phyloP scores from a whole-genome alignment of 2,888 invertebrate genomes.

The Machimus atricapillus region DNA sequence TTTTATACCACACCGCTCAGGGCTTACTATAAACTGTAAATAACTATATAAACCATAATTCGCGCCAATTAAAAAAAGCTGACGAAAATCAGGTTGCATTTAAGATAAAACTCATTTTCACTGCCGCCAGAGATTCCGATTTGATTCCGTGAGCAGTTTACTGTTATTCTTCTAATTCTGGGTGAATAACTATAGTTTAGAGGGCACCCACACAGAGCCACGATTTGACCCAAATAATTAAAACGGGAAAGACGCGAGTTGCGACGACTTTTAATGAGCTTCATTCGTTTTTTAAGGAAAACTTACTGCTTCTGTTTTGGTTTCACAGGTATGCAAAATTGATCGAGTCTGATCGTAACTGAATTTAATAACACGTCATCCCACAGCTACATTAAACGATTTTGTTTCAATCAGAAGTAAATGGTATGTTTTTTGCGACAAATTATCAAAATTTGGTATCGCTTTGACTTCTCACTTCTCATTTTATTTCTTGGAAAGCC shows the following conservation, averaged over 20 bases:
- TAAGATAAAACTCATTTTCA: background rate
- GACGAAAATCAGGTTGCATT: background rate
- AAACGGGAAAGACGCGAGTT: background rate
- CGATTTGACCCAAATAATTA: background rate
- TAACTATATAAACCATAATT: background rate
- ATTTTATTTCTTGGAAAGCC: background rate
- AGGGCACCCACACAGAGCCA: background rate
- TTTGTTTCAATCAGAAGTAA: background rate
- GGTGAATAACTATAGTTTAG: background rate
- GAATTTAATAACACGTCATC: background rate
- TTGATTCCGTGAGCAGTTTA: background rate
- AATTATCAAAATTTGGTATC: background rate
- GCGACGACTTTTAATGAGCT: conserved; percentile 8
- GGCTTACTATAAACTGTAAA: background rate
- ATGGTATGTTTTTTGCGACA: background rate
- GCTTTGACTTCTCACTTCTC: background rate
- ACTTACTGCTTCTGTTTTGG: background rate
- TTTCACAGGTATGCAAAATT: background rate
- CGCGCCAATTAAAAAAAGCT: background rate
- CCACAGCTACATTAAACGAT: background rate
- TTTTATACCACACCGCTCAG: background rate
- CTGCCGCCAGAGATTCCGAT: background rate
- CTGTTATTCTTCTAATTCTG: background rate
- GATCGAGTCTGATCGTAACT: background rate
- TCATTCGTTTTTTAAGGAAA: background rate